Conservation (phyloP, 2,888 invertebrate genomes). For the Clistopyga incitator region DNA sequence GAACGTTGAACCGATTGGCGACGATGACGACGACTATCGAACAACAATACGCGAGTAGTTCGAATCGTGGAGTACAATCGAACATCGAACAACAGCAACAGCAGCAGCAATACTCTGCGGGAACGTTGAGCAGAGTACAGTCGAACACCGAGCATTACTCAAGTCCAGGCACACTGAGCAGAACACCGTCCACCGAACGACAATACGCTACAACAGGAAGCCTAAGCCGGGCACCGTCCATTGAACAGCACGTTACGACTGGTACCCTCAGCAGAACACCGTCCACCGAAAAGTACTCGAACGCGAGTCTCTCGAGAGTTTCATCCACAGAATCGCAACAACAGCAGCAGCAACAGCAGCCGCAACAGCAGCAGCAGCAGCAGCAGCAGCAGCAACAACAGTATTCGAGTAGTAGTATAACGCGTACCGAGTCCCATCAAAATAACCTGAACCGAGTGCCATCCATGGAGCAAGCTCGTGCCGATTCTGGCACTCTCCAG, state of each 20-base stretch:
- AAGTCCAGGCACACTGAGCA: conserved; percentile 66
- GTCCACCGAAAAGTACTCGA: conserved; percentile 76
- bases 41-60: conserved; percentile 60
- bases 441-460: conserved; percentile 77
- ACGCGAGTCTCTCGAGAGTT: conserved; percentile 67
- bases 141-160: conserved; percentile 73
- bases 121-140: conserved; percentile 70
- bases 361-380: conserved; percentile 82
- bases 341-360: conserved; percentile 83
- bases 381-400: conserved; percentile 67
- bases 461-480: conserved; percentile 74
- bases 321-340: conserved; percentile 57
- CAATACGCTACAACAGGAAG: conserved; percentile 72
- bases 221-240: conserved; percentile 69
- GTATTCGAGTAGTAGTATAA: conserved; percentile 69
- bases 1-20: conserved; percentile 51
- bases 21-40: conserved; percentile 29
- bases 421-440: conserved; percentile 76
- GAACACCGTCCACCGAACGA: conserved; percentile 75
- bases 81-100: conserved; percentile 66
- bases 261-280: conserved; percentile 70
- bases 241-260: conserved; percentile 70
- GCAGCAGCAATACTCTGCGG: conserved; percentile 67
- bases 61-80: conserved; percentile 42
- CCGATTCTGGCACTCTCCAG: conserved; percentile 72